These are phyloP conservation scores for Drosophila algonquin DNA, from an alignment of 2,888 invertebrate genomes.

Conservation along the genomic window DNA sequence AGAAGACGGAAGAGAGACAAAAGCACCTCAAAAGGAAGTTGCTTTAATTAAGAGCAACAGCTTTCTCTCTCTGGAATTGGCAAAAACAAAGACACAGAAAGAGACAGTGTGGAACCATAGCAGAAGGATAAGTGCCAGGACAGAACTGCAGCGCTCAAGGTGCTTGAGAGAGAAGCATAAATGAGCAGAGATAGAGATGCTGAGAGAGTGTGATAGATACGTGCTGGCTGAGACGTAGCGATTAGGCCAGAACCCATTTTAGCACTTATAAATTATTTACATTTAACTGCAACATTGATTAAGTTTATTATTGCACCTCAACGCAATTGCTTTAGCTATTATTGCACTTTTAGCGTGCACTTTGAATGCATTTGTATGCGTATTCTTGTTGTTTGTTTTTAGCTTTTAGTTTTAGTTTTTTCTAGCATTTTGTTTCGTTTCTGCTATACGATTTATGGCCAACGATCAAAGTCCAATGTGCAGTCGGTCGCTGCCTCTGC, in stretches of 20 bases:
- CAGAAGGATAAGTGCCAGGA: background rate
- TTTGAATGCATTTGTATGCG: conserved; percentile 19
- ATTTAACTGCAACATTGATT: conserved; percentile 7
- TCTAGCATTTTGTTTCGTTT: conserved; percentile 49
- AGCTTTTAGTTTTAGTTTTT: conserved; percentile 47
- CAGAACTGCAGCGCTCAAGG: background rate
- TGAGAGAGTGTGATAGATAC: background rate
- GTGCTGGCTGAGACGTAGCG: too few species aligned
- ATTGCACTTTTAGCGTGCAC: conserved; percentile 39
- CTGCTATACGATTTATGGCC: conserved; percentile 72
- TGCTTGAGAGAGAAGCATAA: too few species aligned
- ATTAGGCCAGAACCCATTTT: background rate
- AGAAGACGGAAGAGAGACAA: background rate
- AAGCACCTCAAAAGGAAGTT: background rate
- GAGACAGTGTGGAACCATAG: background rate
- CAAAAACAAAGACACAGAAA: background rate
- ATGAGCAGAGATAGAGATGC: background rate
- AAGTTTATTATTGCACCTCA: conserved; percentile 12
- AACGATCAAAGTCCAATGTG: conserved; percentile 77
- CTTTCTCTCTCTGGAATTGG: background rate
- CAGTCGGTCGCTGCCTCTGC: conserved; percentile 62
- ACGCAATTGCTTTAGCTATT: conserved; percentile 18
- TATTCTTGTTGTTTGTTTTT: conserved; percentile 43
- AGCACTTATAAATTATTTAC: background rate
- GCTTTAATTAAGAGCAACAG: background rate